Percentiles rank a stretch among this genome's conserved stretches.
phyloP scores from a whole-genome alignment of 1,140 invertebrate genomes.

The Macrobrachium nipponense region DNA sequence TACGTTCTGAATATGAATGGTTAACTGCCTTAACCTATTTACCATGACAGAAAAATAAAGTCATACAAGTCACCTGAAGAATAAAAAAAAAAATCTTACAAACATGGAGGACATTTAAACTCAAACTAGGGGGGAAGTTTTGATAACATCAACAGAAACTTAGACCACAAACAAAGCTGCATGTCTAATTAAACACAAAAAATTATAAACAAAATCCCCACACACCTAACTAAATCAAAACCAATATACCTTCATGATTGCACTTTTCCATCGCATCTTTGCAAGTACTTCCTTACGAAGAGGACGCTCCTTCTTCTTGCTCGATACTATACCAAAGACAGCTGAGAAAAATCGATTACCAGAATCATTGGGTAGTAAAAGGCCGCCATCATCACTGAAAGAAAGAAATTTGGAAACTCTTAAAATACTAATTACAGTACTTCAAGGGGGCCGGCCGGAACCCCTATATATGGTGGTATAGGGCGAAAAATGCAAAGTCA shows the following conservation, averaged over 20 bases:
- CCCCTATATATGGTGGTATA: too few relatives aligned
- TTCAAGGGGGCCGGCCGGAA: too few relatives aligned
- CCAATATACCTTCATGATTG: constrained; percentile 38
- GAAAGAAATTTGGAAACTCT: not conserved
- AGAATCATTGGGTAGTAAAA: not conserved
- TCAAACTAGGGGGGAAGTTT: too few relatives aligned
- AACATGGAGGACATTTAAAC: too few relatives aligned
- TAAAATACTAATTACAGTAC: too few relatives aligned
- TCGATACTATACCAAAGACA: constrained; percentile 25
- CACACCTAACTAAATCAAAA: not conserved
- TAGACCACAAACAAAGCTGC: not conserved
- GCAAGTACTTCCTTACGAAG: constrained; percentile 29
- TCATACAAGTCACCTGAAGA: too few relatives aligned
- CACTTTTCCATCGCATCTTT: constrained; percentile 56
- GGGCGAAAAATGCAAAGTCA: too few relatives aligned
- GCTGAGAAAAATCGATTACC: constrained; percentile 51
- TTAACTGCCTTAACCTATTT: too few relatives aligned
- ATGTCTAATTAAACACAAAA: not conserved
- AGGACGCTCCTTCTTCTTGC: constrained; percentile 36
- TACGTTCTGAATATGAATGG: too few relatives aligned
- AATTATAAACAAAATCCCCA: not conserved
- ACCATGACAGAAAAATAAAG: too few relatives aligned
- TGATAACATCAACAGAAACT: too few relatives aligned
- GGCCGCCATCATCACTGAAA: constrained; percentile 36
- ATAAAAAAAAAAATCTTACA: too few relatives aligned